Evolutionary conservation across 2,888 invertebrate species (phyloP).

Genomic region (Sabatieria punctata): DNA sequence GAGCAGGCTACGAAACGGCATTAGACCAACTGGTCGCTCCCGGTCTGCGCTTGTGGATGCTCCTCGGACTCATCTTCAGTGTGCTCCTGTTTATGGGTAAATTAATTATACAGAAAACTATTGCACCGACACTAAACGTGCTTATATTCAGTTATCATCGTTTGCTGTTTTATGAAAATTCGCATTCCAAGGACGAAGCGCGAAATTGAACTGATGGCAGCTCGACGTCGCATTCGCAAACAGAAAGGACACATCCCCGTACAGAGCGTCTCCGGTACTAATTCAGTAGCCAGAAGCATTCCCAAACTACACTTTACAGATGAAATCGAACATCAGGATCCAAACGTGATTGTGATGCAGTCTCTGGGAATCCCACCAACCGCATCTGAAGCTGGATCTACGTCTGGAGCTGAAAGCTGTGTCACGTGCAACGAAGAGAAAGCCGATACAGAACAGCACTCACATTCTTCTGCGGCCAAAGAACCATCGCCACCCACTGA

Average conservation of each 20-base stretch:
- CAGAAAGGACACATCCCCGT: not conserved
- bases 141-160: not conserved
- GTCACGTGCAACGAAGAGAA: too few species aligned
- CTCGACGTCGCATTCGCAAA: not conserved
- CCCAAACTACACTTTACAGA: too few species aligned
- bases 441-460: too few species aligned
- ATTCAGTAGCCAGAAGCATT: too few species aligned
- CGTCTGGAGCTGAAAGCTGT: too few species aligned
- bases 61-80: not conserved
- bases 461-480: too few species aligned
- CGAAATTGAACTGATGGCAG: not conserved
- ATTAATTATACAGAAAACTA: not conserved
- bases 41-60: slow-evolving; percentile 2
- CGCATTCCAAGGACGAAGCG: slow-evolving; percentile 1
- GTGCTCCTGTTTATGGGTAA: slow-evolving; percentile 1
- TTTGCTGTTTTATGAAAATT: slow-evolving; percentile 4
- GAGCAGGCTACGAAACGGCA: too few species aligned
- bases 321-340: not conserved
- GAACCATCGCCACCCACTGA: too few species aligned
- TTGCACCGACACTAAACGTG: not conserved
- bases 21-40: not conserved
- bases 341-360: not conserved
- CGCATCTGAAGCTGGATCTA: too few species aligned
- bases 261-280: not conserved
- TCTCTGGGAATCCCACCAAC: not conserved